phyloP scores from a whole-genome alignment of 2,113 vertebrate species.

The Eclectus roratus region DNA sequence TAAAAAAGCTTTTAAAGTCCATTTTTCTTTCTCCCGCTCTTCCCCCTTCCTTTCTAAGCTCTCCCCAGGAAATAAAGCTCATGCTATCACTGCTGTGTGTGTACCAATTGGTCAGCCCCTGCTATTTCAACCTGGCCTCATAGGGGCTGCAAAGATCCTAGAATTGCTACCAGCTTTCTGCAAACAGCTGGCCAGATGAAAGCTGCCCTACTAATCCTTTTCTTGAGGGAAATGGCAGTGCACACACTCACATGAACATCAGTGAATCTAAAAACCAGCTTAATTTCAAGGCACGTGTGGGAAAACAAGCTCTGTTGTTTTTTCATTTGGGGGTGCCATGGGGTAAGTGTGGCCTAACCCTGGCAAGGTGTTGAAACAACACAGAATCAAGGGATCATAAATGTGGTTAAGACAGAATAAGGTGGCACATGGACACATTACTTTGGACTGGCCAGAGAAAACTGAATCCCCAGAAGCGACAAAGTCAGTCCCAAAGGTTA shows the following conservation, averaged over 20 bases:
- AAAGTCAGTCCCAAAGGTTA: background rate
- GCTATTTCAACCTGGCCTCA: background rate
- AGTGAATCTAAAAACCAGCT: background rate
- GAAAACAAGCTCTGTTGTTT: background rate
- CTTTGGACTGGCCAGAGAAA: background rate
- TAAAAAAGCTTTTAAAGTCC: background rate
- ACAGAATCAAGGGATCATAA: background rate
- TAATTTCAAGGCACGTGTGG: rapidly evolving
- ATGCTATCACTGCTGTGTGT: background rate
- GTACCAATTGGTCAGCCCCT: background rate
- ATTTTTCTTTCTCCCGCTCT: background rate
- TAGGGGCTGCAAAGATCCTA: background rate
- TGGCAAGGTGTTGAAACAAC: background rate
- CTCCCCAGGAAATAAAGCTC: background rate
- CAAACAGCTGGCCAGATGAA: background rate
- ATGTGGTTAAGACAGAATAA: background rate
- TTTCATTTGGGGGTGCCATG: background rate
- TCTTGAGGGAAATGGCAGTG: background rate
- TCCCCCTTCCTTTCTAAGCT: rapidly evolving
- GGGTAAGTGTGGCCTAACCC: background rate
- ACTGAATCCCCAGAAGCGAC: background rate
- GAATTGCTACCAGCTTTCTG: background rate
- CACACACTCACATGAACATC: background rate
- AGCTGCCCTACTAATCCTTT: background rate
- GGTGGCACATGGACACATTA: rapidly evolving